phyloP scores from a whole-genome alignment of 2,888 invertebrate genomes.

The Drosophila parthenogenetica region DNA sequence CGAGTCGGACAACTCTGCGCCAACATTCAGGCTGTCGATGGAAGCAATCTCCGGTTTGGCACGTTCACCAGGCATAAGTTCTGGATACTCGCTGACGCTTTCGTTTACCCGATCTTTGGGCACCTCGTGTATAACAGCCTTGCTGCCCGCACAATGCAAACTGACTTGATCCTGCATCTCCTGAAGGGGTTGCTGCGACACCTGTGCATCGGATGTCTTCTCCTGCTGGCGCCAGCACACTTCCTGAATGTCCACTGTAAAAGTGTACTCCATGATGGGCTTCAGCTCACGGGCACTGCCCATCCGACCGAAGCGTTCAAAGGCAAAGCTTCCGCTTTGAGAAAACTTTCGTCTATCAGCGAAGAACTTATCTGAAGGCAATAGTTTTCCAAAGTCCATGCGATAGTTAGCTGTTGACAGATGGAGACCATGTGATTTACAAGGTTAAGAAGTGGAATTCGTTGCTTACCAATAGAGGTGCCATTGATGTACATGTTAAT shows the following conservation, averaged over 20 bases:
- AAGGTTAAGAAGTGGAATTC: background rate
- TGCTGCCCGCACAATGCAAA: conserved; percentile 24
- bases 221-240: conserved; percentile 43
- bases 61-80: background rate
- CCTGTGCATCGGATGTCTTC: background rate
- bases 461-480: conserved; percentile 80
- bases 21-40: conserved; percentile 51
- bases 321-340: conserved; percentile 58
- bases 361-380: conserved; percentile 71
- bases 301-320: conserved; percentile 63
- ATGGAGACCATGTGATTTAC: background rate
- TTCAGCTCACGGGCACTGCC: conserved; percentile 56
- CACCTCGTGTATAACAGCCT: conserved; percentile 32
- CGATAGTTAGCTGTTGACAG: conserved; percentile 69
- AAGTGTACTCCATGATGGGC: conserved; percentile 77
- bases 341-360: conserved; percentile 35
- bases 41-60: conserved; percentile 17
- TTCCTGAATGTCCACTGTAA: conserved; percentile 67
- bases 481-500: conserved; percentile 85
- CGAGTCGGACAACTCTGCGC: conserved; percentile 56
- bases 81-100: conserved; percentile 5
- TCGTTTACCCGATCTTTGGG: conserved; percentile 35
- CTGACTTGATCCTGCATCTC: conserved; percentile 13
- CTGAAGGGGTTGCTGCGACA: background rate
- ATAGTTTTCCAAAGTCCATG: conserved; percentile 70